Conservation (phyloP, 2,888 invertebrate genomes). For the Entomobrya proxima region DNA sequence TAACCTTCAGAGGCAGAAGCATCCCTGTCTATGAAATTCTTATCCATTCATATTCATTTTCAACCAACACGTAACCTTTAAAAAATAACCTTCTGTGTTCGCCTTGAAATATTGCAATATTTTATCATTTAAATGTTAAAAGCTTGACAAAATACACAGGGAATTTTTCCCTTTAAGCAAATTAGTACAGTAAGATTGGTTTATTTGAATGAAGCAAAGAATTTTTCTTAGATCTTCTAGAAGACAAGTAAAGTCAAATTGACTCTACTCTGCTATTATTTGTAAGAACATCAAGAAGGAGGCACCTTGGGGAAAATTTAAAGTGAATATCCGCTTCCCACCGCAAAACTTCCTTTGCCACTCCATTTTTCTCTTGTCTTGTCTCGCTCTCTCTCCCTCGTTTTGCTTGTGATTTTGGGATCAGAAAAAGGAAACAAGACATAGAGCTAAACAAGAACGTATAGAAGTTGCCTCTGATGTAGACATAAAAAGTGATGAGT, state of each 20-base stretch:
- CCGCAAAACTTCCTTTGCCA: conserved; percentile 68
- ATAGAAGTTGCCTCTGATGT: background rate
- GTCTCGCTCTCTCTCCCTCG: background rate
- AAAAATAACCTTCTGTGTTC: no score
- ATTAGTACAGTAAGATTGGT: background rate
- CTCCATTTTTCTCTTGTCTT: conserved; percentile 23
- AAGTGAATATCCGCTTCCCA: conserved; percentile 73
- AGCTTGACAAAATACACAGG: no score
- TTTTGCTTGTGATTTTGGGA: conserved; percentile 35
- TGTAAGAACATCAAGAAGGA: background rate
- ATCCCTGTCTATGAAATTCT: no score
- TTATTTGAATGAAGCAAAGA: background rate
- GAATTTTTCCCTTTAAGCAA: no score
- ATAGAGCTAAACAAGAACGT: background rate
- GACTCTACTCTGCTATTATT: background rate
- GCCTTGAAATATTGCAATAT: no score
- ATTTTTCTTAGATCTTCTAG: background rate
- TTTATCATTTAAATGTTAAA: no score
- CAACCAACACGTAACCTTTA: no score
- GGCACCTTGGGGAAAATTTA: conserved; percentile 64
- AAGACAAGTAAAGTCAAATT: background rate
- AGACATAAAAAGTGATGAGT: conserved; percentile 11
- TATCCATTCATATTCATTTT: no score
- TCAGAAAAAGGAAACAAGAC: background rate
- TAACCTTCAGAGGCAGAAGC: no score